A percentile compares a stretch with the other conserved stretches of the same genome.
These are phyloP conservation scores for Carterocephalus palaemon DNA, from an alignment of 2,888 invertebrate genomes.

Conservation along the genomic window DNA sequence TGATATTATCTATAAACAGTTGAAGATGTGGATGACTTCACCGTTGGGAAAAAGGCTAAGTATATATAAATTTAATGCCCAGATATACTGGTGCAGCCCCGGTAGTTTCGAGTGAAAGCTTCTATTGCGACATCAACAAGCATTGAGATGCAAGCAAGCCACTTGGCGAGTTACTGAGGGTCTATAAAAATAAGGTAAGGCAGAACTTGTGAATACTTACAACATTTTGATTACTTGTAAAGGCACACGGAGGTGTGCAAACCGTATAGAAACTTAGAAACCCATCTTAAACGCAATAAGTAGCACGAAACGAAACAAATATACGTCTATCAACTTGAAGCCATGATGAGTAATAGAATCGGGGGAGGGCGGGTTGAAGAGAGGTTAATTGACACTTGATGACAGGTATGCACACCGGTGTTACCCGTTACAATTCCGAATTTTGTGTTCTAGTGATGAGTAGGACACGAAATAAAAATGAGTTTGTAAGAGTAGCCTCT, in stretches of 20 bases:
- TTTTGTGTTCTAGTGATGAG: too few species aligned
- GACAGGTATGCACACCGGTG: background rate
- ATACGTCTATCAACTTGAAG: slow-evolving; percentile 59
- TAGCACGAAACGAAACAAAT: slow-evolving; percentile 70
- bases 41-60: too few species aligned
- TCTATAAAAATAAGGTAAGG: background rate
- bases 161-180: too few species aligned
- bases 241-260: slow-evolving; percentile 88
- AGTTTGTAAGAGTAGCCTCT: too few species aligned
- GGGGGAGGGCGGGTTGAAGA: slow-evolving; percentile 21
- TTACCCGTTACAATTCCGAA: background rate
- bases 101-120: too few species aligned
- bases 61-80: too few species aligned
- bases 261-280: slow-evolving; percentile 82
- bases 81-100: too few species aligned
- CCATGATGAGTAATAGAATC: slow-evolving; percentile 70
- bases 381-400: background rate
- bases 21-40: too few species aligned
- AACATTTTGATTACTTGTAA: slow-evolving; percentile 80
- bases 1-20: too few species aligned
- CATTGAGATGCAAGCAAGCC: background rate
- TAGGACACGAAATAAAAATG: too few species aligned
- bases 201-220: slow-evolving; percentile 75
- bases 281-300: slow-evolving; percentile 83
- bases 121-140: too few species aligned